phyloP scores from a whole-genome alignment of 2,113 vertebrate genomes.

The Papio anubis region DNA sequence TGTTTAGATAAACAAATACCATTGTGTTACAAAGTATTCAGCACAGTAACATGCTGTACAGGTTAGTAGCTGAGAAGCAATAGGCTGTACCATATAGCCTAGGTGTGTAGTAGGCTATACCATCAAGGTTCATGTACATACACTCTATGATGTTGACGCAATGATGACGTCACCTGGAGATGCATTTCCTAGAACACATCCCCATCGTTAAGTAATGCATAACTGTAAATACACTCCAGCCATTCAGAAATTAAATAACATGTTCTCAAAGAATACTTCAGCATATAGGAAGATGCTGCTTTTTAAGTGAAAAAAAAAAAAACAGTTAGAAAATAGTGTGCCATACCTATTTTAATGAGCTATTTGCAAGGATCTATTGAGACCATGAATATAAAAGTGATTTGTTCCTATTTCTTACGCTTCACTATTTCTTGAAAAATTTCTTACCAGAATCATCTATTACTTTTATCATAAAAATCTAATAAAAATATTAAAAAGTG shows the following conservation, averaged over 20 bases:
- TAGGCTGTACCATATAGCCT: neutral
- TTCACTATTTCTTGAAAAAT: neutral
- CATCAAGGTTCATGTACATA: neutral
- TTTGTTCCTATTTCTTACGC: neutral
- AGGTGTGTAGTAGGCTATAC: neutral
- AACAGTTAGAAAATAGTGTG: neutral
- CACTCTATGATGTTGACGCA: neutral
- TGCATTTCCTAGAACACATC: neutral
- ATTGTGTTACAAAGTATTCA: neutral
- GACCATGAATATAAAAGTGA: conserved; percentile 11
- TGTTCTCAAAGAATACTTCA: neutral
- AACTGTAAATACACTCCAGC: neutral
- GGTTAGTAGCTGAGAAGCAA: neutral
- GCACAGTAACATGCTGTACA: neutral
- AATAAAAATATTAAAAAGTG: neutral
- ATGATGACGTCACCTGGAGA: neutral
- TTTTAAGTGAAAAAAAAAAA: neutral
- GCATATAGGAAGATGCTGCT: neutral
- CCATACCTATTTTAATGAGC: neutral
- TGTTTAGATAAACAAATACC: neutral
- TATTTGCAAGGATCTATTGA: neutral
- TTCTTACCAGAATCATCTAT: neutral
- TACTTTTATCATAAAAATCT: conserved; percentile 28
- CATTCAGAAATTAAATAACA: fast-evolving
- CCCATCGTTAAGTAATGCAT: neutral